phyloP scores from a whole-genome alignment of 1,140 invertebrate species.

The Sycophaga agraensis region DNA sequence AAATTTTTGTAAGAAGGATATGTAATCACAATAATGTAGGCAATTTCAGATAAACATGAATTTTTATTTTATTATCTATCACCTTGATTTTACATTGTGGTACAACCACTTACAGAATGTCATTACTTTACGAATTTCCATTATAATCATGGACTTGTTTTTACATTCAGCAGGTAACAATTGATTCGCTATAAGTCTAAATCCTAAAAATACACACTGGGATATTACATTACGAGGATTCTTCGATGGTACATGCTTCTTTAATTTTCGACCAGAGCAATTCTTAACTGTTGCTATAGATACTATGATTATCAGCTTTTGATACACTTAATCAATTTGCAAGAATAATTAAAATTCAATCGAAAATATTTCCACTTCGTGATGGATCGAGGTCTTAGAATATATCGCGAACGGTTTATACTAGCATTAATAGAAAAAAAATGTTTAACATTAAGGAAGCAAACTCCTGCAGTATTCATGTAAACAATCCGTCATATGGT shows the following conservation, averaged over 20 bases:
- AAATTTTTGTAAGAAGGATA: neutral
- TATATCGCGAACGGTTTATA: too few relatives aligned
- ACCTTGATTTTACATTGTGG: conserved; percentile 54
- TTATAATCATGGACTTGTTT: conserved; percentile 37
- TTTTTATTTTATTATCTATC: conserved; percentile 46
- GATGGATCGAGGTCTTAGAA: neutral
- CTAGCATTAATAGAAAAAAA: too few relatives aligned
- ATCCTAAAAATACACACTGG: conserved; percentile 18
- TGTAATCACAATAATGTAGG: neutral
- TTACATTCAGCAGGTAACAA: conserved; percentile 50
- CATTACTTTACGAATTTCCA: conserved; percentile 38
- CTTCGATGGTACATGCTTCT: too few relatives aligned
- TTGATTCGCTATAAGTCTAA: conserved; percentile 32
- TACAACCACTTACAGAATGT: conserved; percentile 56
- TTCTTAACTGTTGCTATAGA: too few relatives aligned
- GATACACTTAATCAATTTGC: neutral
- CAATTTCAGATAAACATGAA: conserved; percentile 35
- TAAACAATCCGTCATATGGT: too few relatives aligned
- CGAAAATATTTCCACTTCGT: neutral
- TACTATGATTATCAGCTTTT: too few relatives aligned
- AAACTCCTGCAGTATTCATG: too few relatives aligned
- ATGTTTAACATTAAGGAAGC: too few relatives aligned
- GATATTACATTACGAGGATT: conserved; percentile 16
- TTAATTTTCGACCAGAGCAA: too few relatives aligned
- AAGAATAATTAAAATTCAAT: conserved; percentile 1